These are phyloP conservation scores for Notiomystis cincta DNA, from an alignment of 2,113 vertebrate genomes.

Conservation along the genomic window DNA sequence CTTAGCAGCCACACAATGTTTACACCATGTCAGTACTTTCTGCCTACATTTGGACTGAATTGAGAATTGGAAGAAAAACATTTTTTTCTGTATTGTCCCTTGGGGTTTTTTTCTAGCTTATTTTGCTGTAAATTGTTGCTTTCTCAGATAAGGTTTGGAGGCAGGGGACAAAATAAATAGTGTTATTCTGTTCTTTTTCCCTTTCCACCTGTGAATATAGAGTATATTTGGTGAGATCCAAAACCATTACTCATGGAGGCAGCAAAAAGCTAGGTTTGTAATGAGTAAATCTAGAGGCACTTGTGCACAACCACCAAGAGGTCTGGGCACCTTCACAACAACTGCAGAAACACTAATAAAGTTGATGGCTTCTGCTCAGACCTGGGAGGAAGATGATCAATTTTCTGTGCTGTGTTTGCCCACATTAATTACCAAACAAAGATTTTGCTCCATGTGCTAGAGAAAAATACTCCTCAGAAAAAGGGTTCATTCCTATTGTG, in stretches of 20 bases:
- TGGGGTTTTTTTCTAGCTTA: neutral
- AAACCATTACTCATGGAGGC: neutral
- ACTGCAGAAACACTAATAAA: neutral
- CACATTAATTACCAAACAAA: neutral
- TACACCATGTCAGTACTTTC: neutral
- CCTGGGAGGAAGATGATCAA: neutral
- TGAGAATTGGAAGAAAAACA: neutral
- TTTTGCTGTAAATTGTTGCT: neutral
- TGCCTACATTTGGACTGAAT: neutral
- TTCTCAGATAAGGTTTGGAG: neutral
- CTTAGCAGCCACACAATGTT: neutral
- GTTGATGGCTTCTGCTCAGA: neutral
- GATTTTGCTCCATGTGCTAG: neutral
- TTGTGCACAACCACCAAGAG: neutral
- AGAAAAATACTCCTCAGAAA: neutral
- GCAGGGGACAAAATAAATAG: neutral
- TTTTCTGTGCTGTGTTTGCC: neutral
- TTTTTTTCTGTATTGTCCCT: neutral
- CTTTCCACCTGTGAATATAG: neutral
- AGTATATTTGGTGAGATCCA: neutral
- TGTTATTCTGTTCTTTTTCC: neutral
- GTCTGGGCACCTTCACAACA: neutral
- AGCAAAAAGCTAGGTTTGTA: neutral
- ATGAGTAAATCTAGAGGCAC: neutral
- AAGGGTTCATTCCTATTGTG: neutral